Conservation (phyloP, 2,797 vertebrate species). For the Myripristis murdjan region DNA sequence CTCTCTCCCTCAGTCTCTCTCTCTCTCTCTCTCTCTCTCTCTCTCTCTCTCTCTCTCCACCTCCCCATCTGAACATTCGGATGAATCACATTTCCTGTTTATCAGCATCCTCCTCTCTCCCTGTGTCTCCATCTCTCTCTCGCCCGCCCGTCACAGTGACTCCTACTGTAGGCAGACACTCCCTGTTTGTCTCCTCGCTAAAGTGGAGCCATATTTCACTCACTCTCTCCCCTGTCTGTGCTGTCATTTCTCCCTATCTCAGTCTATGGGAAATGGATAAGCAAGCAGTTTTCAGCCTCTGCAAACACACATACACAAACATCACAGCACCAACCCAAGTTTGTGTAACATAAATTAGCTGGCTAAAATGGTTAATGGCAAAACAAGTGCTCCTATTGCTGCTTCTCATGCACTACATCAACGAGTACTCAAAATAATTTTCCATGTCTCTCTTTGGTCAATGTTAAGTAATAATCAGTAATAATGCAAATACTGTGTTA, state of each 20-base stretch:
- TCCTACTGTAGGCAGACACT: slow-evolving; percentile 35
- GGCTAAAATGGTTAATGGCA: too few relatives aligned
- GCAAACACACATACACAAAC: slow-evolving; percentile 5
- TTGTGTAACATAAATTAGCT: too few relatives aligned
- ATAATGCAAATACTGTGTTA: too few relatives aligned
- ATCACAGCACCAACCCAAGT: background rate
- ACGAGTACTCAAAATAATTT: too few relatives aligned
- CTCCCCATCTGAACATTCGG: slow-evolving; percentile 61
- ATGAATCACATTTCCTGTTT: slow-evolving; percentile 71
- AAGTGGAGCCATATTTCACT: slow-evolving; percentile 61
- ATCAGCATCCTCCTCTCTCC: slow-evolving; percentile 58
- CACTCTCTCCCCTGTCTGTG: slow-evolving; percentile 45
- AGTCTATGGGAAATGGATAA: slow-evolving; percentile 41
- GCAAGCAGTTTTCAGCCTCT: slow-evolving; percentile 15
- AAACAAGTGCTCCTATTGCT: too few relatives aligned
- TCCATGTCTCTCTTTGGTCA: too few relatives aligned
- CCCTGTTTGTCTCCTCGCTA: slow-evolving; percentile 60
- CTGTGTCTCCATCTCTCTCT: slow-evolving; percentile 37
- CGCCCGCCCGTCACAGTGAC: slow-evolving; percentile 38
- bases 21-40: slow-evolving; percentile 40
- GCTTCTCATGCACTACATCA: too few relatives aligned
- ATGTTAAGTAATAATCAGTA: too few relatives aligned
- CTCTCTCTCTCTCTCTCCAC: slow-evolving; percentile 28
- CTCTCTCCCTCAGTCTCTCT: too few relatives aligned
- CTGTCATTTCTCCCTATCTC: slow-evolving; percentile 35